Conservation (phyloP, 2,888 invertebrate genomes). For the Drosophila borealis region DNA sequence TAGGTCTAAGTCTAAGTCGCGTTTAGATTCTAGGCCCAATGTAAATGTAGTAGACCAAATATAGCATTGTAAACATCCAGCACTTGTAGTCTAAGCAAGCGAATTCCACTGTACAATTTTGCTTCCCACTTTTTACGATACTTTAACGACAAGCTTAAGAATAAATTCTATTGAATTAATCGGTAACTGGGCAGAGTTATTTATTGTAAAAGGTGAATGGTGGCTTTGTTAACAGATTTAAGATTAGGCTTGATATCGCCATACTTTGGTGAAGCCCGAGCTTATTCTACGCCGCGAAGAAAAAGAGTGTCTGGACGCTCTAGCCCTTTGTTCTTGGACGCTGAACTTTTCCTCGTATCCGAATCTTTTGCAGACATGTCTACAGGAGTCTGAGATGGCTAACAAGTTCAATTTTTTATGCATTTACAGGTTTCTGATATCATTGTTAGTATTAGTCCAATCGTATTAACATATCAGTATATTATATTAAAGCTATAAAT, state of each 20-base stretch:
- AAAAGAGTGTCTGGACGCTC: too few species aligned
- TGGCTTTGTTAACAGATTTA: not conserved
- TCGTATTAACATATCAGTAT: too few species aligned
- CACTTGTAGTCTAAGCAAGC: constrained; percentile 60
- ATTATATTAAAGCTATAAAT: too few species aligned
- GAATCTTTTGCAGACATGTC: too few species aligned
- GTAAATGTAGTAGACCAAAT: constrained; percentile 80
- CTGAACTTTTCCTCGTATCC: too few species aligned
- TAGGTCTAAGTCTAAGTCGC: constrained; percentile 52
- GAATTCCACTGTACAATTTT: constrained; percentile 75
- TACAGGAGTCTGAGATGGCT: too few species aligned
- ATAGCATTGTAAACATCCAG: constrained; percentile 71
- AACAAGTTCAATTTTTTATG: too few species aligned
- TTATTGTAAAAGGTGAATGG: not conserved
- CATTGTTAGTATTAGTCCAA: too few species aligned
- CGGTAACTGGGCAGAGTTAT: not conserved
- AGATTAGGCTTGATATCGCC: not conserved
- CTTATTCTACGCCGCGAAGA: too few species aligned
- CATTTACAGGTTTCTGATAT: too few species aligned
- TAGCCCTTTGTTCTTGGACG: too few species aligned
- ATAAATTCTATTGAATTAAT: constrained; percentile 40
- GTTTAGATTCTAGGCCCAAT: constrained; percentile 48
- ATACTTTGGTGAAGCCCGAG: too few species aligned
- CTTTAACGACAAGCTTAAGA: constrained; percentile 51
- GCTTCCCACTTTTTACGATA: constrained; percentile 66